A percentile compares a stretch with the other conserved stretches of the same genome.
Evolutionary conservation across 2,797 vertebrate genomes (phyloP).

Genomic region (Neoniphon sammara): DNA sequence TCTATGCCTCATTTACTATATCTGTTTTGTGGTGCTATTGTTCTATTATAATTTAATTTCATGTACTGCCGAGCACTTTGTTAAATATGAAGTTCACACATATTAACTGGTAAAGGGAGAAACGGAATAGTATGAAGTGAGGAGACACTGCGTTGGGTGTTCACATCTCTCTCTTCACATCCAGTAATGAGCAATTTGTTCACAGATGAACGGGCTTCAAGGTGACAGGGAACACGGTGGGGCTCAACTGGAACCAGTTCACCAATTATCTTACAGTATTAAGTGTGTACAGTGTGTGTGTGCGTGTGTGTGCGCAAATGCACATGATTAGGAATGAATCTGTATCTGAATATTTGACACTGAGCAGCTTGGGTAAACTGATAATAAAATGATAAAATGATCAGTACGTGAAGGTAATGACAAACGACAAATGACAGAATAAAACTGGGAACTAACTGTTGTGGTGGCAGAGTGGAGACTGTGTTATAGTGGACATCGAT

Average conservation of each 20-base stretch:
- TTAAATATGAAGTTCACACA: no score
- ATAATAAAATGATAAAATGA: no score
- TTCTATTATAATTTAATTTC: no score
- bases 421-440: no score
- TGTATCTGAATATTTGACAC: background rate
- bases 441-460: background rate
- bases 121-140: background rate
- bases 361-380: background rate
- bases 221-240: background rate
- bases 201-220: slow-evolving; percentile 1
- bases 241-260: background rate
- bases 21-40: no score
- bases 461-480: no score
- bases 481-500: no score
- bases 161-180: background rate
- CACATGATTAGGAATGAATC: background rate
- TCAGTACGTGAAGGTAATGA: no score
- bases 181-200: background rate
- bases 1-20: no score
- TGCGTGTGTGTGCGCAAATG: no score
- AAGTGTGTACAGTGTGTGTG: background rate
- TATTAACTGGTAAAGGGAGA: background rate
- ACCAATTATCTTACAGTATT: background rate
- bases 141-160: background rate
- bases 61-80: no score